Base-by-base conservation (phyloP, 2,888 invertebrate genomes). In the Galerucella calmariensis region DNA sequence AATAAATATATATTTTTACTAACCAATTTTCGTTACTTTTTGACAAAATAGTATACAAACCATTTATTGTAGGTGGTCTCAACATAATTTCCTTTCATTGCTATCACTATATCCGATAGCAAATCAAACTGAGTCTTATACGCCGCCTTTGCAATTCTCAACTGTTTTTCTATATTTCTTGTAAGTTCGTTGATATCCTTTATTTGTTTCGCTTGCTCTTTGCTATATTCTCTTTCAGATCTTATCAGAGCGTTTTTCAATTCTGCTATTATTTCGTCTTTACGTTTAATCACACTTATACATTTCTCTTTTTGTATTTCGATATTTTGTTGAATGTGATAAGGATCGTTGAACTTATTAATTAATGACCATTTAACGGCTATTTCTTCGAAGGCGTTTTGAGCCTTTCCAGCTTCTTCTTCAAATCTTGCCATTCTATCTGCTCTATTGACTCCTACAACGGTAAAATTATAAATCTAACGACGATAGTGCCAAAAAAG, bases 91-190 rank as follows among this genome's bases (percentile, higher is more conserved):
- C 27, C 35, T 51, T 24, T 61, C 46, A 44, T 48, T 12, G 8
- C 20, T 27, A 12, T 5, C 41, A 58, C n/a, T 1, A 48, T 62
- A 51, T 24, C 51, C 35, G 12, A 41, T 27, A 44, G 20, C 27
- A 95, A 86, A 63, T 89, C 88, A 56, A 97, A 85, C 85, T 97
- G 96, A 6, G 92, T 90, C 72, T 91, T 90, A 84, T 95, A 95
- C 0, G 94, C 93, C 79, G 91, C 91, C 79, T 93, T 92, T 88
- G 97, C 92, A 41, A 93, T 90, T 20, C 88, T 88, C 6, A 91
- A 88, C 87, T 97, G 96, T 82, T 93, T 93, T 83, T 97, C 95
- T 79, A 97, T 94, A 84, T 97, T 90, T 72, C 95, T 93, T 0
- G 95, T 93, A 77, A 97, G 89, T 79, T 94, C 90, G 84, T 94